Base-by-base conservation (phyloP, 1,140 invertebrate species). In the Calephelis nemesis region DNA sequence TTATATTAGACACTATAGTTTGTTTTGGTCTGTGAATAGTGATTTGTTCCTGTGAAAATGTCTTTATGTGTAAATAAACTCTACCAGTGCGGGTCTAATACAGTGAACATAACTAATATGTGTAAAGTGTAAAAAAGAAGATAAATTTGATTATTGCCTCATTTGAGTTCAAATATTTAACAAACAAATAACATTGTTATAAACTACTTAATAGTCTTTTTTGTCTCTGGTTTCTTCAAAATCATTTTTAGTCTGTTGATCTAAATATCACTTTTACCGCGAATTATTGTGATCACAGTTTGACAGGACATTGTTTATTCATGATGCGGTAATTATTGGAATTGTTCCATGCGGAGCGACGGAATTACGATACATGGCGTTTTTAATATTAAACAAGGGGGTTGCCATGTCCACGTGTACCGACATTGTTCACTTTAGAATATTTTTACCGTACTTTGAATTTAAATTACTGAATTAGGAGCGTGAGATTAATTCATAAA, bases 301-400 rank as follows among this genome's bases (percentile, higher is more conserved):
- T 82, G 83, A 83, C 79, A 79, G 65, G 69, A 67, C 80, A 87
- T 88, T 87, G 79, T 72, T 87, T 87, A 87, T 87, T 87, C 81
- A 85, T 84, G 80, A 72, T 67, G 69, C 64, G 73, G 79, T 83
- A 85, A 88, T 88, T 82, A 87, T 81, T 70, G 75, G 74, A 88
- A 84, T 81, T 83, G 77, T 83, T 77, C 69, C 70, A 70, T 78
- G 70, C 64, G 66, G 64, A 52, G 50, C 71, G 70, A 62, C 73
- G 68, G 71, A 70, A 83, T 85, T 82, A 81, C 80, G 80, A 83
- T 83, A 78, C 77, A 81, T 72, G 67, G 74, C 47, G 75, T 79
- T 45, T 80, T 77, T 74, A 74, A 82, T 76, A 75, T 72, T 77
- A 75, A 79, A 81, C 72, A 71, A 73, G 73, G 75, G 72, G 68